Conservation (phyloP, 2,797 vertebrate genomes). For the Rhodeus uyekii region DNA sequence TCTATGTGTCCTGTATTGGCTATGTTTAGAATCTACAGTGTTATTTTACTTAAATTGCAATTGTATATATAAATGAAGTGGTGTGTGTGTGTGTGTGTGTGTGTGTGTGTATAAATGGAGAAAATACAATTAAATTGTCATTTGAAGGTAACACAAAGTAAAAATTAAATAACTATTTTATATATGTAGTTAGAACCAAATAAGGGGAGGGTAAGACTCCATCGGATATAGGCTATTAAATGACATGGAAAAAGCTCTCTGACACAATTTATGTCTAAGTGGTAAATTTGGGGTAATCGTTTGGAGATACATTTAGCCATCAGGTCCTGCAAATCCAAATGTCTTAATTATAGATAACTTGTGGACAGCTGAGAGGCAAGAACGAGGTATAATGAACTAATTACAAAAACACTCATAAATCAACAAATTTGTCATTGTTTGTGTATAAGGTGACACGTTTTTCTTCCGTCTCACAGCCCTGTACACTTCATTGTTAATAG, state of each 20-base stretch:
- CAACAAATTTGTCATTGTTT: not conserved
- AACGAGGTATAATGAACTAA: not conserved
- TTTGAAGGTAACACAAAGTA: not conserved
- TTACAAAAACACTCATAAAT: not conserved
- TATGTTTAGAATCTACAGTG: not conserved
- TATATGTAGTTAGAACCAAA: constrained; percentile 12
- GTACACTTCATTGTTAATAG: constrained; percentile 42
- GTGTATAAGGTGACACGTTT: constrained; percentile 36
- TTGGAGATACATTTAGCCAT: constrained; percentile 23
- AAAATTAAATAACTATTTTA: constrained; percentile 3
- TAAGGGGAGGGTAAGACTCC: constrained; percentile 3
- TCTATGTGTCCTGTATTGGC: not conserved
- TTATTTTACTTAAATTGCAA: not conserved
- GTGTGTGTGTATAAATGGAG: no score
- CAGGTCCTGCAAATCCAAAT: constrained; percentile 2
- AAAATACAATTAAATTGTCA: no score
- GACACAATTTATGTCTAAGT: constrained; percentile 33
- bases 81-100: no score
- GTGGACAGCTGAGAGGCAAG: constrained; percentile 9
- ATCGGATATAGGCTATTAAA: constrained; percentile 9
- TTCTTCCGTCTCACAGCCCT: constrained; percentile 17
- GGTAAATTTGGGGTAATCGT: constrained; percentile 25
- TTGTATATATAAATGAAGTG: not conserved
- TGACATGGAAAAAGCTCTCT: constrained; percentile 20
- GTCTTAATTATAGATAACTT: constrained; percentile 11